Evolutionary conservation across 1,140 invertebrate genomes (phyloP).

Genomic region (Solenopsis invicta): DNA sequence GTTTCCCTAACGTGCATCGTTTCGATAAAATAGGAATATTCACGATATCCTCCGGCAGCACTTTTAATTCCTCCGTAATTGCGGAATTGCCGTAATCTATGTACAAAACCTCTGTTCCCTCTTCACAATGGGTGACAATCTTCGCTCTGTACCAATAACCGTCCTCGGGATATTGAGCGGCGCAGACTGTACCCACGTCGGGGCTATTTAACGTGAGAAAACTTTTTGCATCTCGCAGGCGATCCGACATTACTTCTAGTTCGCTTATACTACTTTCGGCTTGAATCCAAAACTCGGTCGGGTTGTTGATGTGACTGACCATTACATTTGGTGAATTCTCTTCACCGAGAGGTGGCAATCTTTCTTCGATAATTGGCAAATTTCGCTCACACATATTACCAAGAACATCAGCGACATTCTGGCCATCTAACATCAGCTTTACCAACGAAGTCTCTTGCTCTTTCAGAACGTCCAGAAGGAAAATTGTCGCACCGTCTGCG

Average conservation of each 20-base stretch:
- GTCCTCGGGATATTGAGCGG: conserved; percentile 89
- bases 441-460: conserved; percentile 90
- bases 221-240: conserved; percentile 85
- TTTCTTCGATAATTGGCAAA: conserved; percentile 69
- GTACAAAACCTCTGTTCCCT: conserved; percentile 85
- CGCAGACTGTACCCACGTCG: conserved; percentile 88
- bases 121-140: conserved; percentile 75
- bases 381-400: conserved; percentile 66
- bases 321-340: conserved; percentile 78
- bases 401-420: conserved; percentile 89
- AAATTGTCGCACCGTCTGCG: conserved; percentile 82
- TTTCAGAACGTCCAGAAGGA: conserved; percentile 83
- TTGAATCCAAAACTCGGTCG: conserved; percentile 90
- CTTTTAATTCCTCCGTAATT: conserved; percentile 78
- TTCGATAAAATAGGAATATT: conserved; percentile 81
- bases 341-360: conserved; percentile 81
- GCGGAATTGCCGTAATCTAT: conserved; percentile 89
- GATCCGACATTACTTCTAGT: conserved; percentile 88
- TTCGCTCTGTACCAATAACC: conserved; percentile 89
- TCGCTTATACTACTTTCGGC: conserved; percentile 86
- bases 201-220: conserved; percentile 86
- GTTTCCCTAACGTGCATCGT: conserved; percentile 81
- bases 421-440: conserved; percentile 88
- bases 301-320: conserved; percentile 88
- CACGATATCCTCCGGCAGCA: conserved; percentile 82